Evolutionary conservation across 2,888 invertebrate genomes (phyloP), one percentile per base, ranked within the genome.

Genomic region (Sarcophaga carnaria): DNA sequence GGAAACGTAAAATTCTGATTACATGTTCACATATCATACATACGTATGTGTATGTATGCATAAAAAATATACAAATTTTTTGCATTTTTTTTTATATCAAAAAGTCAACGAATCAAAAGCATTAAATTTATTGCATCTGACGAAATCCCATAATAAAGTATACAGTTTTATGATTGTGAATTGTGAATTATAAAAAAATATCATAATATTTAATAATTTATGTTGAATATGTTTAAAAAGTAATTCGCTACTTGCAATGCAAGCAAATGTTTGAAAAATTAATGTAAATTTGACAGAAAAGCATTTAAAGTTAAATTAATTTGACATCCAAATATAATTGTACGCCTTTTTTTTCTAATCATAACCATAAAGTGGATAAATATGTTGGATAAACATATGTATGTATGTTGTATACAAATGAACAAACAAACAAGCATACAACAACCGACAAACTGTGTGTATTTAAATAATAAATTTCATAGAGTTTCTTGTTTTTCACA

Each of bases 231-330:
- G 62, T 27, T 63, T 63, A 22, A 76, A 81, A 75, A 76, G 22
- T 76, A 69, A 76, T 81, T 81, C 69, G 75, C 70, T 81, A 81
- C 81, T 64, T 62, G 37, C 63, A 76, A 71, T 62, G 37, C 63
- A 76, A 71, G 66, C 71, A 72, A 83, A 77, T 77, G 71, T 8
- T 59, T 54, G 37, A 25, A 71, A 59, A 79, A 79, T 66, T 75
- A 69, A 83, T 83, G 74, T 79, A 79, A 83, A 79, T 75, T 70
- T 69, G 79, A 75, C 79, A 69, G 54, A 64, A 79, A 59, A 62
- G 74, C 54, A 74, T 71, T 83, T 45, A 45, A 78, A 83, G 74
- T 64, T 63, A 59, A 74, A 79, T 79, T 79, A 74, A 75, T 79
- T 70, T 75, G 79, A 74, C 83, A 20, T 63, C 12, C 25, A 59